Conservation (phyloP, 2,797 vertebrate species). For the Bryconaethiops microstoma region DNA sequence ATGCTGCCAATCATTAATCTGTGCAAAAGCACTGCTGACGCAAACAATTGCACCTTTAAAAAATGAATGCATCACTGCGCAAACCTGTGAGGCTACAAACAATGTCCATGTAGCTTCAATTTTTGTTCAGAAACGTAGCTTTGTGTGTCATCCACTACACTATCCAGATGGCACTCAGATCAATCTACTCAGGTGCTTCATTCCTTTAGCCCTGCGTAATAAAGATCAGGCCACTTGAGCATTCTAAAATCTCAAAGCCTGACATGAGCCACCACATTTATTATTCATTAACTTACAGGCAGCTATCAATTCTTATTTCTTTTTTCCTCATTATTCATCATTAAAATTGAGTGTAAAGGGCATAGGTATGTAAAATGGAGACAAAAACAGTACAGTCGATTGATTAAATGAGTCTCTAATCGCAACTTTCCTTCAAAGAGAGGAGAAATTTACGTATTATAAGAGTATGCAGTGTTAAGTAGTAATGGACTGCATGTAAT, state of each 20-base stretch:
- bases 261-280: constrained; percentile 7
- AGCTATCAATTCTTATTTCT: neutral
- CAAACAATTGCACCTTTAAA: neutral
- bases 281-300: constrained; percentile 14
- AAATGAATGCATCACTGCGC: neutral
- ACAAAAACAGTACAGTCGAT: too few relatives aligned
- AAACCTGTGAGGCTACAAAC: neutral
- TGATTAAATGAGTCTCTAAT: neutral
- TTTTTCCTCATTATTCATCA: neutral
- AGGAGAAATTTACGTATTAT: too few relatives aligned
- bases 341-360: neutral
- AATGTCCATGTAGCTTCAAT: neutral
- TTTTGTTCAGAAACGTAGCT: neutral
- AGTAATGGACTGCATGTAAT: neutral
- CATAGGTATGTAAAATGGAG: neutral
- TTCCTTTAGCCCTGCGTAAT: neutral
- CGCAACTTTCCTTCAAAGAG: too few relatives aligned
- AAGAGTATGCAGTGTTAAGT: neutral
- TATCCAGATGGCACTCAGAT: neutral
- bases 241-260: neutral
- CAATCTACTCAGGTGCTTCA: neutral
- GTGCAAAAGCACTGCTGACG: neutral
- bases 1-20: neutral
- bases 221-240: neutral
- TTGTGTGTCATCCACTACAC: neutral